Evolutionary conservation across 1,140 invertebrate genomes (phyloP), one percentile per base, ranked within the genome.

Genomic region (Adelges cooleyi): DNA sequence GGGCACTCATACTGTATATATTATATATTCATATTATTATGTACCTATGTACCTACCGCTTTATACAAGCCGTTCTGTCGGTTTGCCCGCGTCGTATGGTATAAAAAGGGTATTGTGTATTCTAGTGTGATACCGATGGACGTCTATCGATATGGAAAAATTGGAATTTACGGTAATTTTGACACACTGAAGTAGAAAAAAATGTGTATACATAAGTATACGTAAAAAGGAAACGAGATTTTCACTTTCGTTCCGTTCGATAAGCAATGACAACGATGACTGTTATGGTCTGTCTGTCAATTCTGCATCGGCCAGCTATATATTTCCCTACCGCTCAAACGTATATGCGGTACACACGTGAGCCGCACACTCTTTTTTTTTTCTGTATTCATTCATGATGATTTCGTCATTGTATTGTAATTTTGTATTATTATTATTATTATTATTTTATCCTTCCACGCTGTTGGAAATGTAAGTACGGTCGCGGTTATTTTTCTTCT

Each of bases 171-270:
- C 29, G 5, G 29, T 11, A 33, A 33, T 33, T 46, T 62, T 36
- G 42, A 62, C 17, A 48, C 56, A 62, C 25, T 25, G 10, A 48
- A 48, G 3, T 44, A 44, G 8, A 44, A 44, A 44, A 44, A 38
- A 8, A 38, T 13, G 18, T 56, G 22, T 8, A n/a, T 0, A 38
- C 20, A 20, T 9, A 22, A 5, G 25, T 54, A 44, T 44, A 23
- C 44, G n/a, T 29, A 17, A 62, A 62, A 62, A 46, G 56, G 42
- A 48, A 62, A 62, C 17, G 44, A 29, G 40, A 17, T 62, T 62
- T 48, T 62, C 56, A 62, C 56, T 62, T 62, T 62, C 56, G 56
- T 62, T 62, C 56, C 56, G 56, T 48, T 62, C 56, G 56, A 62
- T 29, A 46, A 25, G 56, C 27, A 62, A 62, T 62, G 42, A 62